phyloP scores from a whole-genome alignment of 1,140 invertebrate genomes.

The Bicyclus anynana region DNA sequence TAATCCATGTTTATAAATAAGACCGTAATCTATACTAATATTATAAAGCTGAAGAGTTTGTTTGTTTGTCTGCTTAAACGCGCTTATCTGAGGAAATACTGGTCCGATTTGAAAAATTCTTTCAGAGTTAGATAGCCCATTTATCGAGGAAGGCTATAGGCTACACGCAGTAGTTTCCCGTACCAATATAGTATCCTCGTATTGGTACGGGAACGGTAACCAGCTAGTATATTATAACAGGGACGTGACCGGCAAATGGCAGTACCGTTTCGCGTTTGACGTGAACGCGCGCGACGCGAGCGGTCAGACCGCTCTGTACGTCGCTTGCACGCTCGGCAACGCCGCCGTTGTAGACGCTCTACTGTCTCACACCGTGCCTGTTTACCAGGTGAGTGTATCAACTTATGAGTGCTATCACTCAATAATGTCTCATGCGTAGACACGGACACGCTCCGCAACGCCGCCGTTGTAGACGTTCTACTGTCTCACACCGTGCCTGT shows the following conservation, averaged over 20 bases:
- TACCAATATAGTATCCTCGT: too few species aligned
- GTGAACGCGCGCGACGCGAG: constrained; percentile 93
- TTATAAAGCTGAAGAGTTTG: too few species aligned
- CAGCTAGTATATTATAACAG: constrained; percentile 57
- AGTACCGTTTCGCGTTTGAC: constrained; percentile 93
- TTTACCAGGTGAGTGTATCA: constrained; percentile 1
- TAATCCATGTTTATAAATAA: too few species aligned
- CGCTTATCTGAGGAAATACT: too few species aligned
- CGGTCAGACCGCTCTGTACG: constrained; percentile 93
- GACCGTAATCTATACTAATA: too few species aligned
- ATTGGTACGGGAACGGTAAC: too few species aligned
- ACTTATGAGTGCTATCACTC: background rate
- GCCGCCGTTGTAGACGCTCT: constrained; percentile 87
- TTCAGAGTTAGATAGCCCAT: too few species aligned
- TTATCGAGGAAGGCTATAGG: too few species aligned
- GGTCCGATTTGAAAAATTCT: too few species aligned
- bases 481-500: constrained; percentile 75
- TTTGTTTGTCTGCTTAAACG: too few species aligned
- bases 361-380: constrained; percentile 75
- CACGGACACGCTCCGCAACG: constrained; percentile 90
- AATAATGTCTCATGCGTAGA: constrained; percentile 85
- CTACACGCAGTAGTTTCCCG: too few species aligned
- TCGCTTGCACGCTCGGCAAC: constrained; percentile 91
- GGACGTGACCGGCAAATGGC: constrained; percentile 85
- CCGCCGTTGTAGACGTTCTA: constrained; percentile 87